phyloP scores from a whole-genome alignment of 1,140 invertebrate genomes.

The Batillaria attramentaria region DNA sequence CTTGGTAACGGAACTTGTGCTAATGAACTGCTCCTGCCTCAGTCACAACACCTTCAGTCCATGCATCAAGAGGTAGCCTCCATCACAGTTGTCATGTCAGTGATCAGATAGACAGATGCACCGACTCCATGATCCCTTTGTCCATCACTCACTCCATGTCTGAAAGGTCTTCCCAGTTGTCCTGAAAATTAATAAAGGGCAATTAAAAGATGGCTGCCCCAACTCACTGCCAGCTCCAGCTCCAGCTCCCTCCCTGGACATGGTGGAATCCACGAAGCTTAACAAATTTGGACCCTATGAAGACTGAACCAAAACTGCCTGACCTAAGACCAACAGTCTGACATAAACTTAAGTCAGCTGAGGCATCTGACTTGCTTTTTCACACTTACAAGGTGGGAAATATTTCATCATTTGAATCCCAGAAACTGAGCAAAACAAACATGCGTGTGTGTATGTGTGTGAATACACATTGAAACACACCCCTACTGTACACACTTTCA shows the following conservation, averaged over 20 bases:
- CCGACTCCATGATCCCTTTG: not conserved
- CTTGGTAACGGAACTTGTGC: not conserved
- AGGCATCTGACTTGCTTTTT: not conserved
- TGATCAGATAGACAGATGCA: not conserved
- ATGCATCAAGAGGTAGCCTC: not conserved
- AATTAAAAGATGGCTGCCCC: not conserved
- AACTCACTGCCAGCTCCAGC: not conserved
- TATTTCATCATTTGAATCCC: not conserved
- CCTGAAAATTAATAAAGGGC: constrained; percentile 24
- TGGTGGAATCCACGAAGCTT: not conserved
- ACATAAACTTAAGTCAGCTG: not conserved
- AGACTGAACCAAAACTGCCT: not conserved
- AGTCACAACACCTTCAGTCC: not conserved
- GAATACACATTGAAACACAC: not conserved
- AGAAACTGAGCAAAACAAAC: too few species aligned
- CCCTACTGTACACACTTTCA: not conserved
- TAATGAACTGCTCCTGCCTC: not conserved
- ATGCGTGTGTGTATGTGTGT: too few species aligned
- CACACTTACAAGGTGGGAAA: not conserved
- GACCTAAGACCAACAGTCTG: not conserved
- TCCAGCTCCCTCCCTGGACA: not conserved
- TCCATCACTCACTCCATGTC: constrained; percentile 29
- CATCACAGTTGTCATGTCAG: not conserved
- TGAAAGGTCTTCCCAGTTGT: constrained; percentile 48
- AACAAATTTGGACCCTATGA: not conserved